Percentiles rank a stretch among this genome's conserved stretches.
phyloP scores from a whole-genome alignment of 2,888 invertebrate genomes.

The Diogma glabrata region DNA sequence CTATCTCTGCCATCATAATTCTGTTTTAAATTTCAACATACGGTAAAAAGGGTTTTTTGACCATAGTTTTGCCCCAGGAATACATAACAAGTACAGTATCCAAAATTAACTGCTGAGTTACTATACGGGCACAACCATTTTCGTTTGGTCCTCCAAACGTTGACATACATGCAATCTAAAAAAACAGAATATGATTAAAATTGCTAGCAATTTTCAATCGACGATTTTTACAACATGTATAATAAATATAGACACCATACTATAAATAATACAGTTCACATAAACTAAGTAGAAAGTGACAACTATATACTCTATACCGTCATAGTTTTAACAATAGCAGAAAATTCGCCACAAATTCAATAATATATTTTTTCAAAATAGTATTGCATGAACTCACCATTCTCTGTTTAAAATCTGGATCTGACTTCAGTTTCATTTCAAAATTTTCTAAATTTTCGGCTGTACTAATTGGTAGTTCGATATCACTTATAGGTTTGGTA shows the following conservation, averaged over 20 bases:
- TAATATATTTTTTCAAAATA: no score
- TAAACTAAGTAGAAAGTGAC: no score
- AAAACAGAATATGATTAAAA: no score
- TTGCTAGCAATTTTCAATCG: no score
- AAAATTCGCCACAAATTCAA: no score
- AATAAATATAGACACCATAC: no score
- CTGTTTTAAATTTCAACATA: background rate
- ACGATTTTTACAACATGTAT: no score
- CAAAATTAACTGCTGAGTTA: background rate
- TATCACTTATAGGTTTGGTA: background rate
- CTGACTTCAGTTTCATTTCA: background rate
- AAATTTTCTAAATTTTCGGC: background rate
- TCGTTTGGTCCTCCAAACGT: slow-evolving; percentile 1
- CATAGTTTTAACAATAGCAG: no score
- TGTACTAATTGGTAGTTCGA: background rate
- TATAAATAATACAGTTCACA: no score
- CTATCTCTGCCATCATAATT: background rate
- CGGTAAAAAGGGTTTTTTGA: background rate
- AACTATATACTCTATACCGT: no score
- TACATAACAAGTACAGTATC: background rate
- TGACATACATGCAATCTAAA: background rate
- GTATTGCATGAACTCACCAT: background rate
- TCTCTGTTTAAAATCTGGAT: background rate
- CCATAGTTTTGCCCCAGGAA: background rate
- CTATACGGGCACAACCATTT: background rate